A percentile compares a stretch with the other conserved stretches of the same genome.
Conservation (phyloP, 2,113 vertebrate species). For the Halcyon senegalensis region DNA sequence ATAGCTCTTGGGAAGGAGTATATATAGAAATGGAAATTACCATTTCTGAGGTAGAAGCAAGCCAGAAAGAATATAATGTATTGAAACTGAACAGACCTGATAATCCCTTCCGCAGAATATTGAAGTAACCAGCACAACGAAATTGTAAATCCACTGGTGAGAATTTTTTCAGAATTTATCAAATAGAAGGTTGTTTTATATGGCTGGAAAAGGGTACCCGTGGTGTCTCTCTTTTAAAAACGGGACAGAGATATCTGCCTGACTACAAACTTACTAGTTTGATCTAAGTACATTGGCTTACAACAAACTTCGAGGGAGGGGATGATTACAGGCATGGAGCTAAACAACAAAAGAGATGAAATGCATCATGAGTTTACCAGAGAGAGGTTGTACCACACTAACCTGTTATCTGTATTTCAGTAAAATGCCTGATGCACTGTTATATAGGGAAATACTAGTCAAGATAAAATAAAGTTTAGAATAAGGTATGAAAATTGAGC, state of each 20-base stretch:
- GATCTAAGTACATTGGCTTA: background rate
- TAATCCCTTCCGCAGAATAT: background rate
- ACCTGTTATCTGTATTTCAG: background rate
- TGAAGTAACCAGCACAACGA: background rate
- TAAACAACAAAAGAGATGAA: background rate
- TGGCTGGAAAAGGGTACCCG: background rate
- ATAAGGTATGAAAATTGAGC: background rate
- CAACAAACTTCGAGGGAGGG: background rate
- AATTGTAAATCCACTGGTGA: background rate
- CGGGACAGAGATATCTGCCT: background rate
- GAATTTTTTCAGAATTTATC: background rate
- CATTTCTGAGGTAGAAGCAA: conserved; percentile 6
- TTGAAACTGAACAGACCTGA: background rate
- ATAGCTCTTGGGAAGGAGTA: background rate
- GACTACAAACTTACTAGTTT: background rate
- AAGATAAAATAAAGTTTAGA: background rate
- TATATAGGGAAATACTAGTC: background rate
- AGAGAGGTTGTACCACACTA: background rate
- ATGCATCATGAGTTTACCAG: background rate
- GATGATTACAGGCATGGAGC: background rate
- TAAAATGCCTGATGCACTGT: background rate
- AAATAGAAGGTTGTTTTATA: background rate
- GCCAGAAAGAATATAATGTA: background rate
- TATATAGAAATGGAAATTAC: background rate
- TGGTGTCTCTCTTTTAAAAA: background rate